Evolutionary conservation across 2,888 invertebrate species (phyloP), one percentile per base, ranked within the genome.

Genomic region (Harpalus rufipes): DNA sequence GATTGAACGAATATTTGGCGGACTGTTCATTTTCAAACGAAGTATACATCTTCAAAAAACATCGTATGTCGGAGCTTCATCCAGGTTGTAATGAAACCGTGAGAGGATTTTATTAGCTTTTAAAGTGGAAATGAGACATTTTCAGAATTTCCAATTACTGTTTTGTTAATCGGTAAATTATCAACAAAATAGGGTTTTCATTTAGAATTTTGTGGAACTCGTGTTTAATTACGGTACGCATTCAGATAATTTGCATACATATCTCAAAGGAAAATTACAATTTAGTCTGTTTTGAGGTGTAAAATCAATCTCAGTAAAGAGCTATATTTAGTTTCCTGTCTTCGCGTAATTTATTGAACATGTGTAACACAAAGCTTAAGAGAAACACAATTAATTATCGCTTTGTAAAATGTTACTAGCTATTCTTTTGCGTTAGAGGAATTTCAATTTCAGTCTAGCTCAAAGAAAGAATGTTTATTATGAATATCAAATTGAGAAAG

Each of bases 81-180:
- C 63, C 6, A 4, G 5, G 8, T 1, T 39, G n/a, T 12, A 3
- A 39, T n/a, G 32, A 39, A 41, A 25, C 41, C 16, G 18, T 76
- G 21, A n/a, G 14, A 25, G 44, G 44, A 76, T 76, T 76, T 76
- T 76, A 76, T 76, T 76, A 76, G 76, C 76, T 76, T 44, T 41
- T 14, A 72, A 12, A 51, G 25, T 76, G 51, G 51, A 51, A 44
- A 16, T 51, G 18, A n/a, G 21, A 51, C 76, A 44, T 51, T 76
- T 51, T 51, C 51, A 25, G 41, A 76, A 76, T 51, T 76, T 76
- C 18, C 76, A 76, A 76, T 72, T 76, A 51, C 25, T 18, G 76
- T 76, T 76, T 76, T 76, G 56, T 25, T 76, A 76, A 76, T 76
- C 76, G 51, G 51, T 44, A 76, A 76, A 76, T 76, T 76, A 76